Evolutionary conservation across 2,797 vertebrate species (phyloP), one percentile per base, ranked within the genome.

Genomic region (Hypotaenidia philippensis): DNA sequence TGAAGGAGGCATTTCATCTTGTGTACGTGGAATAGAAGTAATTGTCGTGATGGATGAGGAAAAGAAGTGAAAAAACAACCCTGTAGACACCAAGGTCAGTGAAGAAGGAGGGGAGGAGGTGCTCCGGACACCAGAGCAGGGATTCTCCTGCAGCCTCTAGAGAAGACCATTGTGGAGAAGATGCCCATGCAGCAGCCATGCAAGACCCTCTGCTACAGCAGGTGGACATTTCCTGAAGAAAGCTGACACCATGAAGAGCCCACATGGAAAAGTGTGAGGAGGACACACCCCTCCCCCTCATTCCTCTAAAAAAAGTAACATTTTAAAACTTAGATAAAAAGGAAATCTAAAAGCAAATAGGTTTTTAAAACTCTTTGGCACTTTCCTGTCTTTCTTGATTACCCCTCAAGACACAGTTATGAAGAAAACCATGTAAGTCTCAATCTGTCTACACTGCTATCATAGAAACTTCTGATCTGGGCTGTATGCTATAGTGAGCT

Each of bases 201-300:
- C 25, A 32, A n/a, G 23, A 25, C 11, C 6, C 17, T 13, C 17
- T 0, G 2, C 4, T 66, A 20, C 34, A 82, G 70, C 9, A 49
- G 31, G 17, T 40, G 52, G 27, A 2, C 8, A n/a, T 55, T 17
- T 71, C 55, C 63, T 40, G 20, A 78, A 55, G 44, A 45, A 79
- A 59, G 20, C 1, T 75, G 18, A 18, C 0, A 0, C 44, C 47
- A 16, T 8, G 47, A 44, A 64, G 5, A 82, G 6, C 22, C 19
- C 21, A 32, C 2, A 5, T 25, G 29, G 11, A 55, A 41, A 71
- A 47, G 31, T 1, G 1, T 31, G 31, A 56, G 25, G 45, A 72
- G 18, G 49, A 78, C 53, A 19, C 7, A 5, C 13, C 16, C 31
- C 47, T 3, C 3, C 2, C 3, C 2, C 10, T 1, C 10, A 2